Base-by-base conservation (phyloP, 2,888 invertebrate species). In the Polyommatus icarus region DNA sequence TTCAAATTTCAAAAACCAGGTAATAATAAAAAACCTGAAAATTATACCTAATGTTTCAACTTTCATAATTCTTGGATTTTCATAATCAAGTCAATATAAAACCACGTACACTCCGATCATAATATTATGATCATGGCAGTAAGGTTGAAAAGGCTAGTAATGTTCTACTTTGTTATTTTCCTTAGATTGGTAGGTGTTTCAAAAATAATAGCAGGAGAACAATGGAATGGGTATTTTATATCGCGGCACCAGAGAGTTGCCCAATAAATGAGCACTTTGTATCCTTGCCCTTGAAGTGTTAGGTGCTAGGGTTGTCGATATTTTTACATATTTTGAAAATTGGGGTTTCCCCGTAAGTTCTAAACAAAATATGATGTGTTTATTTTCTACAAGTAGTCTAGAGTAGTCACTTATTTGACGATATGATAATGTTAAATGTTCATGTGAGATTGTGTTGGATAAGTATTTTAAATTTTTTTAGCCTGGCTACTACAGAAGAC, bases 221-320 rank as follows among this genome's bases (percentile, higher is more conserved):
- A 90, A 89, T 89, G 84, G 86, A 82, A 83, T 83, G 81, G 83
- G 88, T 46, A 72, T 75, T 82, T 82, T 81, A 80, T 80, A 82
- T 80, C 81, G 77, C 78, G 80, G 81, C 84, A 87, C 87, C 86
- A 84, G 85, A 86, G 85, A 87, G 87, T 85, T 88, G 88, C 83
- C 87, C 87, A 88, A 88, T 85, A 88, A 86, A 89, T 88, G 85
- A 86, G 84, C 86, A 85, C 84, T 88, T 89, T 84, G 89, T 91
- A 91, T 90, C 89, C 90, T 89, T 90, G 92, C 90, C 92, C 92
- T 93, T 93, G 92, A 29, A 54, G 50, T 24, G 46, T 12, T 29
- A 54, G 67, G 3, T 54, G 75, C 29, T 54, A 73, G 73, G 73
- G 73, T 73, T 73, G 73, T 10, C 72, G 4, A 54, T 4, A 54